Evolutionary conservation across 2,113 vertebrate species (phyloP).

Genomic region (Calypte anna): DNA sequence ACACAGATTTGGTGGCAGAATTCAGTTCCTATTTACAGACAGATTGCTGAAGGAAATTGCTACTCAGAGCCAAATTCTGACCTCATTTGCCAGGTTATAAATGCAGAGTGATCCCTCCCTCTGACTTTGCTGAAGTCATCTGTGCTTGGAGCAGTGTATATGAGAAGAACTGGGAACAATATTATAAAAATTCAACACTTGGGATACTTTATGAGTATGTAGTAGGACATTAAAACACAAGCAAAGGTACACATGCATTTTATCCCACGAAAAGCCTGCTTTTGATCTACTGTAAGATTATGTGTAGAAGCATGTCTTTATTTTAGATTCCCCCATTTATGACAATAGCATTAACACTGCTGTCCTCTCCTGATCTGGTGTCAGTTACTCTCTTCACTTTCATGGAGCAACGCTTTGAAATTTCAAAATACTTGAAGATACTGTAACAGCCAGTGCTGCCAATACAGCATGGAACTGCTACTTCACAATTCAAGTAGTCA

Average conservation of each 20-base stretch:
- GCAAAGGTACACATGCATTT: fast-evolving
- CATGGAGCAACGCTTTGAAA: conserved; percentile 71
- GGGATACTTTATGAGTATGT: not conserved
- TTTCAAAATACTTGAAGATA: conserved; percentile 74
- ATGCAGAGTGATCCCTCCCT: not conserved
- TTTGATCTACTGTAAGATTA: conserved; percentile 9
- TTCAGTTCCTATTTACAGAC: not conserved
- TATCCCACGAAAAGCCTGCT: not conserved
- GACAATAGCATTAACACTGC: conserved; percentile 41
- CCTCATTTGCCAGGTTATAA: not conserved
- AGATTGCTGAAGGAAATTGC: not conserved
- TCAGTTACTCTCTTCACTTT: conserved; percentile 50
- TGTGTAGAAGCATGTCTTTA: conserved; percentile 13
- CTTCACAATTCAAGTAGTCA: conserved; percentile 84
- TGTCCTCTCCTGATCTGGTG: conserved; percentile 9
- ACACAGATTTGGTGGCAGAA: not conserved
- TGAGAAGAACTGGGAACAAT: not conserved
- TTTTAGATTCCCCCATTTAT: conserved; percentile 7
- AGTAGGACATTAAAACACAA: not conserved
- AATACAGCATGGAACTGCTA: conserved; percentile 71
- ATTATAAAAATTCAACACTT: not conserved
- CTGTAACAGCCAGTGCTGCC: conserved; percentile 74
- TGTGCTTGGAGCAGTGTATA: not conserved
- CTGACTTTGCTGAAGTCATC: conserved; percentile 17
- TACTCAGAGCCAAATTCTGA: not conserved